Evolutionary conservation across 2,113 vertebrate species (phyloP).

Genomic region (Microtus richardsoni): DNA sequence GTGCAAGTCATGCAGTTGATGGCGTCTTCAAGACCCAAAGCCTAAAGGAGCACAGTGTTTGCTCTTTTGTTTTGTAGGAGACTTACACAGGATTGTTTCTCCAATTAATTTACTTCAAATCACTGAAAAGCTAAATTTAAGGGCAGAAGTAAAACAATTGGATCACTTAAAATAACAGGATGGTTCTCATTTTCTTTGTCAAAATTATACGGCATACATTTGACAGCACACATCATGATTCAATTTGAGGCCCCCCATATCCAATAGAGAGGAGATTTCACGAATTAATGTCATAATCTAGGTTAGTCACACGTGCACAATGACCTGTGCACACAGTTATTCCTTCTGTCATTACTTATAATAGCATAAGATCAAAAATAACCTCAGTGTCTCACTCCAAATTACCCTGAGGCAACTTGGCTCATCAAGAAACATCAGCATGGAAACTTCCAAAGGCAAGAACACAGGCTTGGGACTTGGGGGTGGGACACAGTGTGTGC

Average conservation of each 20-base stretch:
- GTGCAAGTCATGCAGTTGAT: not conserved
- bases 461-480: not conserved
- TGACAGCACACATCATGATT: conserved; percentile 2
- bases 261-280: conserved; percentile 2
- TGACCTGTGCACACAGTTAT: not conserved
- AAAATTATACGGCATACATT: not conserved
- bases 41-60: not conserved
- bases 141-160: not conserved
- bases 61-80: not conserved
- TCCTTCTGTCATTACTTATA: not conserved
- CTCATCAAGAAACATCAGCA: not conserved
- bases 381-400: not conserved
- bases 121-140: not conserved
- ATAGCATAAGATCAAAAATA: not conserved
- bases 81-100: not conserved
- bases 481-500: not conserved
- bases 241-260: not conserved
- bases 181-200: not conserved
- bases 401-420: not conserved
- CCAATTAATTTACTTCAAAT: not conserved
- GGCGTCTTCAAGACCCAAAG: not conserved
- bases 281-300: conserved; percentile 10
- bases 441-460: not conserved
- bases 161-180: conserved; percentile 17
- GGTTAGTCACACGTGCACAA: conserved; percentile 8